Evolutionary conservation across 23 tunicate species (phyloP).

Genomic region (Halocynthia aurantium): DNA sequence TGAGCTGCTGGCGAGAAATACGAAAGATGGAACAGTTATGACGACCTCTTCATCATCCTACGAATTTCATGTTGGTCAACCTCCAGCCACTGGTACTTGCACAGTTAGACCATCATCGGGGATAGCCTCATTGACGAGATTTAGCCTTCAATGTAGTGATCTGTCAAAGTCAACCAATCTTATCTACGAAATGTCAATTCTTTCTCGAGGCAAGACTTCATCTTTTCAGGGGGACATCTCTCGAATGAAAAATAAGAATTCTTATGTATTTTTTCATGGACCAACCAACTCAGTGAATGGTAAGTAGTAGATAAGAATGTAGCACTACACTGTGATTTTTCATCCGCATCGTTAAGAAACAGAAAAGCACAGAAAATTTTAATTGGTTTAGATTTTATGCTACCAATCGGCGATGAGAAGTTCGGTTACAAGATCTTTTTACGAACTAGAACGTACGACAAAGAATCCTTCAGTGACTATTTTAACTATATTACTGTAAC

Average conservation of each 20-base stretch:
- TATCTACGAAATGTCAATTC: background rate
- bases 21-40: background rate
- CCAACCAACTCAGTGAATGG: background rate
- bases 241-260: background rate
- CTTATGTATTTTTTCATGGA: background rate
- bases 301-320: background rate
- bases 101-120: background rate
- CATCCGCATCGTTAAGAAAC: no score
- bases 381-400: background rate
- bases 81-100: background rate
- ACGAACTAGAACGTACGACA: background rate
- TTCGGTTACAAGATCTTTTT: slow-evolving; percentile 5
- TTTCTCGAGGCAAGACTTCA: no score
- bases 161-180: background rate
- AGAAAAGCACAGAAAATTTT: background rate
- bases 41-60: background rate
- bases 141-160: background rate
- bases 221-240: background rate
- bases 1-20: background rate
- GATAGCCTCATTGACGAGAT: background rate
- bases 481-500: background rate
- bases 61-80: background rate
- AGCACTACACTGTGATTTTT: no score
- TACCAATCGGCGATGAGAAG: slow-evolving; percentile 3
- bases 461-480: background rate